Evolutionary conservation across 2,797 vertebrate species (phyloP), one percentile per base, ranked within the genome.

Genomic region (Parauchenoglanis ngamensis): DNA sequence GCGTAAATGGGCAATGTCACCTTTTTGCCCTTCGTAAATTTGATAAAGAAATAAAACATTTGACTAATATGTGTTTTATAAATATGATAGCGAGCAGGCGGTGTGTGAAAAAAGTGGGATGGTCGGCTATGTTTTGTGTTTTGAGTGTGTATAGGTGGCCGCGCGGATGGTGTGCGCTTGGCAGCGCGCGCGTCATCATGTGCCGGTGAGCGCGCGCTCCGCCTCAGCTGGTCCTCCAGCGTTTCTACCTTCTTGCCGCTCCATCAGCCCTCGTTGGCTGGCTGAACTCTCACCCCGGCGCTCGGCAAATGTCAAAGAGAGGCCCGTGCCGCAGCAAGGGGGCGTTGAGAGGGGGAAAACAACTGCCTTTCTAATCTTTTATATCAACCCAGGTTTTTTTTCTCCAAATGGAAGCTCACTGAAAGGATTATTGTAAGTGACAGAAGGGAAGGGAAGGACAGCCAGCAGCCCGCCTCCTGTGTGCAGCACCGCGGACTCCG

Each of bases 301-400:
- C 94, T 95, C 91, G 94, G 95, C 94, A 96, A 95, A 96, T 96
- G 95, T 96, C 96, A 96, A 92, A 92, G 93, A 94, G 93, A 96
- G 96, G 95, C 96, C 96, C 95, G 94, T 94, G 95, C 94, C 95
- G 96, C 95, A 95, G 95, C 93, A 94, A 94, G 94, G 94, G 95
- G 95, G 94, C 93, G 94, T 94, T 91, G 85, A 87, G 81, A 46
- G 59, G 67, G 70, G 67, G 59, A 68, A 94, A 93, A 92, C 86
- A 94, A 93, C 88, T 94, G 93, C 79, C 93, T 93, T 91, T 90
- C 89, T 92, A 49, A 63, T 91, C 91, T 93, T 92, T 91, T 91
- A 87, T 90, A 92, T 85, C 88, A 86, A 93, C 92, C 92, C 94
- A 92, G 89, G 3, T 35, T 44, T 15, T 7, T 65, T 1, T 35